Conservation (phyloP, 2,797 vertebrate species). For the Rhadinocentrus ornatus region DNA sequence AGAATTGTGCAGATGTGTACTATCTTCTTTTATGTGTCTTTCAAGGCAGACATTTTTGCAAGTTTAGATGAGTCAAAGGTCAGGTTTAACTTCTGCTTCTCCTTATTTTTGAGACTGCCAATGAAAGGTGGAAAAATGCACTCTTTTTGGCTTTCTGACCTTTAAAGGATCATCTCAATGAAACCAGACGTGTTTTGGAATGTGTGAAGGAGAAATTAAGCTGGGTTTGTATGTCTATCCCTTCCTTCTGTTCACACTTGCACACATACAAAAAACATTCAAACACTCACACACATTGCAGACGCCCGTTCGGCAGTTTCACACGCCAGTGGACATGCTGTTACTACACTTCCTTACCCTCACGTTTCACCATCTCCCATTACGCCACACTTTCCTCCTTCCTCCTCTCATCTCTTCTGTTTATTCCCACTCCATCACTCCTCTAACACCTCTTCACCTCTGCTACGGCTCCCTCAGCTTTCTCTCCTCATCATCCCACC, state of each 20-base stretch:
- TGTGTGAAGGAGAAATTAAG: slow-evolving; percentile 26
- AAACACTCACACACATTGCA: slow-evolving; percentile 17
- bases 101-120: slow-evolving; percentile 20
- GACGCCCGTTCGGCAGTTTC: slow-evolving; percentile 53
- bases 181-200: slow-evolving; percentile 24
- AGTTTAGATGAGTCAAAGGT: background rate
- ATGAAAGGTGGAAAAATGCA: background rate
- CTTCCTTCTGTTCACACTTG: slow-evolving; percentile 6
- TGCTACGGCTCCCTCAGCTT: slow-evolving; percentile 9
- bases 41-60: background rate
- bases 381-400: slow-evolving; percentile 50
- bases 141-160: slow-evolving; percentile 34
- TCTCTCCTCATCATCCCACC: slow-evolving; percentile 36
- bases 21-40: no score
- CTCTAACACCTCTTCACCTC: slow-evolving; percentile 44
- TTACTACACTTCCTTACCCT: slow-evolving; percentile 41
- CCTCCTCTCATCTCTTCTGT: slow-evolving; percentile 17
- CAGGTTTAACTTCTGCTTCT: background rate
- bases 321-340: slow-evolving; percentile 44
- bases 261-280: slow-evolving; percentile 9
- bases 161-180: slow-evolving; percentile 14
- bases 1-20: no score
- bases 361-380: slow-evolving; percentile 43
- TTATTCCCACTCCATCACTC: slow-evolving; percentile 43
- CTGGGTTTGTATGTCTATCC: slow-evolving; percentile 16